Evolutionary conservation across 2,113 vertebrate species (phyloP), one percentile per base, ranked within the genome.

Genomic region (Pao palembangensis): DNA sequence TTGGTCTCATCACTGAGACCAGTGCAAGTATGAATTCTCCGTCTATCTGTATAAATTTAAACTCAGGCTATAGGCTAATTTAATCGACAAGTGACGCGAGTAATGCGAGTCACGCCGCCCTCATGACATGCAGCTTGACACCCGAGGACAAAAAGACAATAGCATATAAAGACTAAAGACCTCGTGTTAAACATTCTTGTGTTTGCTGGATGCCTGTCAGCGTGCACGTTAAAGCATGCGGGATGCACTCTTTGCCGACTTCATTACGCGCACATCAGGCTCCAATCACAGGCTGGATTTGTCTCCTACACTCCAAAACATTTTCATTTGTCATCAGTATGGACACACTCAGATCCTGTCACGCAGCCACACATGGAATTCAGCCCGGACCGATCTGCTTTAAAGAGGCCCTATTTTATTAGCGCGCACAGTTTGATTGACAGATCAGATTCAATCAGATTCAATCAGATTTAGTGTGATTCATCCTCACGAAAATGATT

Each of bases 191-290:
- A n/a, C 47, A 6, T 8, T 38, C 51, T 2, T 53, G 23, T 8
- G 7, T 56, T 53, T n/a, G 57, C 21, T 58, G 17, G 82, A 89
- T 12, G 34, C 8, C 6, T 89, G 88, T 92, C 92, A 89, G 88
- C 88, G 80, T 80, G 83, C 78, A 78, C 80, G 34, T 38, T 87
- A 91, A 85, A 72, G 61, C 70, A 44, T 65, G 53, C 31, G 58
- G 81, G 72, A 82, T 18, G 8, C 17, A 0, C 23, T 31, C 18
- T 23, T 16, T 20, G 20, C 42, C 10, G 20, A 16, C 49, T 23
- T 3, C 12, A 4, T 61, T 52, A 31, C 10, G 31, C 31, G 23
- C 31, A 19, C 25, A 38, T 38, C 34, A 7, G 47, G 15, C 43
- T 17, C 16, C 43, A 17, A 7, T 17, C 14, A 4, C 14, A 4